Base-by-base conservation (phyloP, 2,797 vertebrate species). In the Acanthornis magna region DNA sequence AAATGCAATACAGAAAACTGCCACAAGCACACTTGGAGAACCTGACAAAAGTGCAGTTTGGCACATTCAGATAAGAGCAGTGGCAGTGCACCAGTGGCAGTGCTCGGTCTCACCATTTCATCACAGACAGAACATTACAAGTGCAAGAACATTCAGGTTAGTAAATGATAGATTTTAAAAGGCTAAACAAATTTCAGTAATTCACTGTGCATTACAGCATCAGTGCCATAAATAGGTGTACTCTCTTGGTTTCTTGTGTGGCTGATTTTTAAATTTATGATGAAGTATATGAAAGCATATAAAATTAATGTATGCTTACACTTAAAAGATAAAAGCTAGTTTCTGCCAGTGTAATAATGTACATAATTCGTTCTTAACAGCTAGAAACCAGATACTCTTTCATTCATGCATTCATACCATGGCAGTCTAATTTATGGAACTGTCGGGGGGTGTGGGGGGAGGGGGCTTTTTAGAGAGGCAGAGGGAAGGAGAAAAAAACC, bases 41-140 rank as follows among this genome's bases (percentile, higher is more conserved):
- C 78, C 84, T 89, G 66, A 86, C 58, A 74, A 92, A 96, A 97
- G 93, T 83, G 42, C 68, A 63, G 85, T 93, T 96, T 96, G 18
- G 9, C 85, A 91, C 81, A 92, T 90, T 84, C 51, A 62, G 77
- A 48, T 36, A 72, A 85, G 94, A 96, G 85, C 91, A 84, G 88
- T 74, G 85, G 85, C 92, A 96, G 86, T 22, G 26, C 95, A 38
- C 51, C 91, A 84, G 88, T 74, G 85, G 85, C 92, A 96, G 86
- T 22, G 26, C 94, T 96, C 85, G 81, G 14, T 85, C 90, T 93
- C 95, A 83, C 57, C 23, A 38, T 85, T 95, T 94, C 92, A 75
- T 82, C 92, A n/a, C 60, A 92, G 89, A 50, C 62, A 88, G 55
- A 86, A 95, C 80, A 83, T 9, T 91, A 82, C 72, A 71, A 65